A percentile compares a stretch with the other conserved stretches of the same genome.
These are phyloP conservation scores for Chauna torquata DNA, from an alignment of 2,113 vertebrate species.

Conservation along the genomic window DNA sequence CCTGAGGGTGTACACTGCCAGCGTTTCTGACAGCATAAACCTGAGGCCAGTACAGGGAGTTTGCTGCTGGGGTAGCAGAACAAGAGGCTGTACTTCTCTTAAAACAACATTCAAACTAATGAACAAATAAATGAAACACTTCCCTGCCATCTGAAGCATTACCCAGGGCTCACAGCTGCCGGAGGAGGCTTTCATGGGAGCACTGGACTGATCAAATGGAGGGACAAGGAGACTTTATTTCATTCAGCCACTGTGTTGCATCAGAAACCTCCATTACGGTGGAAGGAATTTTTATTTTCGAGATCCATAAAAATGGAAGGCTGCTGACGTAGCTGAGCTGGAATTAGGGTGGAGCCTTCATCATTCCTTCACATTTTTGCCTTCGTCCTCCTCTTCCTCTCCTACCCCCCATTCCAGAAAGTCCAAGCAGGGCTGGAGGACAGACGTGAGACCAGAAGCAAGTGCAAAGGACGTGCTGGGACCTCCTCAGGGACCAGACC, in stretches of 20 bases:
- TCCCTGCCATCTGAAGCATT: neutral
- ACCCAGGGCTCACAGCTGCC: neutral
- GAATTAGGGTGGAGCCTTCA: neutral
- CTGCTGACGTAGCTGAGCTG: neutral
- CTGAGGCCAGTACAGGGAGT: neutral
- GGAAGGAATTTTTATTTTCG: neutral
- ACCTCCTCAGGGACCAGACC: neutral
- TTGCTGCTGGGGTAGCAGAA: neutral
- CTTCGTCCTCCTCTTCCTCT: neutral
- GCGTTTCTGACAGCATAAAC: neutral
- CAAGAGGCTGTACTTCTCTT: neutral
- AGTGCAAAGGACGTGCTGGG: neutral
- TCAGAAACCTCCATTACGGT: fast-evolving
- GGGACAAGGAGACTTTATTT: neutral
- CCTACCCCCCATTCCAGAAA: neutral
- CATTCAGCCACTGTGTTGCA: neutral
- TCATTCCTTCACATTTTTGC: neutral
- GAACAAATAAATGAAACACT: neutral
- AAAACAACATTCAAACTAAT: constrained; percentile 11
- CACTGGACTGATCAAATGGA: neutral
- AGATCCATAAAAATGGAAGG: neutral
- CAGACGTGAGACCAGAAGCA: neutral
- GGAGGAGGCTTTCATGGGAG: neutral
- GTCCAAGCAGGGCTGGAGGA: neutral
- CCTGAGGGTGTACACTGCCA: neutral